Evolutionary conservation across 1,140 invertebrate species (phyloP), one percentile per base, ranked within the genome.

Genomic region (Camponotus vicinus): DNA sequence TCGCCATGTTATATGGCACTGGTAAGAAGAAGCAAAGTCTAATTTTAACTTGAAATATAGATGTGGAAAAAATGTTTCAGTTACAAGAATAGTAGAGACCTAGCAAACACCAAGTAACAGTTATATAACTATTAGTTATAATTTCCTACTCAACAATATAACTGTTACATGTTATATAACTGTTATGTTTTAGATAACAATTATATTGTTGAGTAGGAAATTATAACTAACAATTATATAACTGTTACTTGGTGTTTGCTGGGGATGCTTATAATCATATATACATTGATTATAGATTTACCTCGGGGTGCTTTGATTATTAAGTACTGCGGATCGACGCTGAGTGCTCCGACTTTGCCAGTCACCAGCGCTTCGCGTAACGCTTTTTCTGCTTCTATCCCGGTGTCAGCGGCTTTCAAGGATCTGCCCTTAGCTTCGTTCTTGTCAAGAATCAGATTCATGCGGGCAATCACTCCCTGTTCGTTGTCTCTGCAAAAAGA

Each of bases 311-410:
- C 96, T 92, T 97, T 96, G 89, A 98, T 96, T 27, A 97, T 95
- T 67, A 97, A 94, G 92, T 97, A 98, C 79, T 97, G 96, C 0
- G 97, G 97, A 95, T 99, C 98, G 0, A 98, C 96, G 11, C 96
- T 96, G 1, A 98, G 94, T 42, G 97, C 96, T 0, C 98, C 98
- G 21, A 98, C 96, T 90, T 95, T 96, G 27, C 98, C 98, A 3
- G 93, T 96, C 6, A 95, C 94, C 15, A 98, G 95, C 8, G 97
- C 97, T 75, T 98, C 96, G 88, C 96, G 95, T 5, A 98, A 93
- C 0, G 96, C 96, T 92, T 91, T 97, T 94, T 89, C 90, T 5
- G 80, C 80, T 1, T 86, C 94, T 6, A 95, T 93, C 15, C 95
- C 95, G 0, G 94, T 95, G 3, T 96, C 95, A 34, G 93, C 83